Evolutionary conservation across 2,113 vertebrate genomes (phyloP), one percentile per base, ranked within the genome.

Genomic region (Oenanthe melanoleuca): DNA sequence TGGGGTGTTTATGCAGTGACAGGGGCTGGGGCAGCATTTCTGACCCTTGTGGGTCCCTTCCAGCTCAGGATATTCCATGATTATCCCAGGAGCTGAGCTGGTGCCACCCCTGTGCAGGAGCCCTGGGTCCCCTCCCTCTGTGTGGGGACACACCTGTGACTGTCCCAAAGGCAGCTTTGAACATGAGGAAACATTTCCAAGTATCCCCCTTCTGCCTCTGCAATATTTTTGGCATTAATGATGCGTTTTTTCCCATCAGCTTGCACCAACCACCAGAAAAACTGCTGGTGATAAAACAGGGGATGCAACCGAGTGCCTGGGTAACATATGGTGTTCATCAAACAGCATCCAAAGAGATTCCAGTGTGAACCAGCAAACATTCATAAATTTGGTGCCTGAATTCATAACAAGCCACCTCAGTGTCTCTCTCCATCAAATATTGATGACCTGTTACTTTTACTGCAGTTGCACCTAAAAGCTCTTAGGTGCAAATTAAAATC

Each of bases 311-410:
- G 37, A 65, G 49, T 79, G 84, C 44, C 53, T 88, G 89, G 29
- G 47, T 75, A 88, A 34, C 50, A 55, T 57, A 67, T 24, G 56
- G 70, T 40, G 44, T 69, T 92, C 83, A 80, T 78, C 64, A 90
- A 45, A 60, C 6, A 45, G 37, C 0, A 29, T 29, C 84, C 88
- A 63, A 84, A 78, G 70, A 91, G 49, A 77, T 22, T 45, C 59
- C 63, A 47, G 59, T 37, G 81, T 75, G 61, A 73, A 80, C 82
- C 80, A 89, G 83, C 34, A 93, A 80, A 57, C 31, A 55, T 16
- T 80, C 87, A 66, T 24, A 44, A 91, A 59, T 9, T 61, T 26
- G 34, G 21, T 6, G 63, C 63, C 78, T 88, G 78, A 77, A 79
- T 37, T 75, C 61, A 28, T 5, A 82, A 45, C 33, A 42, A 83